Base-by-base conservation (phyloP, 2,888 invertebrate genomes). In the Xanthia icteritia region DNA sequence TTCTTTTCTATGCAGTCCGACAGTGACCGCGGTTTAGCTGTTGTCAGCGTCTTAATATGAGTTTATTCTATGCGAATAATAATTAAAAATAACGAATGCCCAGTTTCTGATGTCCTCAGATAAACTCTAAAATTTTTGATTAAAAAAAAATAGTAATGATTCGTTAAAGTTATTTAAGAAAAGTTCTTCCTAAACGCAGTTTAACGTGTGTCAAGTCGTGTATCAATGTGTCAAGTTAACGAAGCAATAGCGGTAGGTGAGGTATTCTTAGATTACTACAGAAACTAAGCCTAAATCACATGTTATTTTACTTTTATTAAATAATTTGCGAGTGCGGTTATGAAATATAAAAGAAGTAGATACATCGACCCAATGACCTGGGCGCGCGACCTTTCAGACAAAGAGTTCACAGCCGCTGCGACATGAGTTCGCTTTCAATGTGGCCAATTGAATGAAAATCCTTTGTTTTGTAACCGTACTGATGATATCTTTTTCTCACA, bases 391-490 rank as follows among this genome's bases (percentile, higher is more conserved):
- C 86, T 89, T 84, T 85, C 77, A 88, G 81, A 91, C 88, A 89
- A 89, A 89, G 84, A 86, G 86, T 85, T 86, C 88, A 84, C 83
- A 85, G 81, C 84, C 80, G 83, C 84, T 87, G 88, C 81, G 86
- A 86, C 88, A 85, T 86, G 78, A 86, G 88, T 90, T 91, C 89
- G 82, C 87, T 86, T 90, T 91, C 90, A 88, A 90, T 88, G 89
- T 86, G 79, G 86, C 77, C 89, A 90, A 90, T 90, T 89, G 89
- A 89, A 89, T 84, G 85, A 88, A 87, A 89, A 90, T 80, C 89
- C 89, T 90, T 91, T 92, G 92, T 92, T 91, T 91, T 89, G 91
- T 86, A 90, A 90, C 85, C 76, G 72, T 79, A 79, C 78, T 81
- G 89, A 88, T 84, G 76, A 54, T 86, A 88, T 89, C 88, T 83